Conservation (phyloP, 1,140 invertebrate genomes). For the Liolophura sinensis region DNA sequence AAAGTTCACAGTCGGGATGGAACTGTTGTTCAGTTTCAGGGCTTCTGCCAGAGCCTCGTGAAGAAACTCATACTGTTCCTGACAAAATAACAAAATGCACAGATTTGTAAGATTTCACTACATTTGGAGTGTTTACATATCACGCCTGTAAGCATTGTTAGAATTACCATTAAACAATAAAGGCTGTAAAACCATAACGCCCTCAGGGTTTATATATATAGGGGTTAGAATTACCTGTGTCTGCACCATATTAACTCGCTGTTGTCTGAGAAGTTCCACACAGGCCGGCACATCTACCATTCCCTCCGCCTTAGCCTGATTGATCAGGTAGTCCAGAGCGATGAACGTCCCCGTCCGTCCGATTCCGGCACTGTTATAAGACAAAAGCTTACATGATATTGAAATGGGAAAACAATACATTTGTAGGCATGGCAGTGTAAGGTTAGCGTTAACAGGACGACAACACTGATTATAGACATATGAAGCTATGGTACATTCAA, state of each 20-base stretch:
- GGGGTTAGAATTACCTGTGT: conserved; percentile 33
- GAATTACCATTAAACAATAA: not conserved
- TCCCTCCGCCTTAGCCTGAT: conserved; percentile 31
- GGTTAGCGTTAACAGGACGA: no score
- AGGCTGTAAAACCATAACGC: not conserved
- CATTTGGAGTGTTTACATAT: no score
- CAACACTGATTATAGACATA: no score
- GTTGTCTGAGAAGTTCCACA: conserved; percentile 41
- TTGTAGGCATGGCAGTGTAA: no score
- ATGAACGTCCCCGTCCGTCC: conserved; percentile 56
- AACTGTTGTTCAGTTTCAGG: conserved; percentile 86
- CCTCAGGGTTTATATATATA: no score
- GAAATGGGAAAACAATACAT: no score
- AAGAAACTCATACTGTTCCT: conserved; percentile 96
- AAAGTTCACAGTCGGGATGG: conserved; percentile 77
- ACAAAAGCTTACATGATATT: no score
- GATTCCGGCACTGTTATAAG: conserved; percentile 45
- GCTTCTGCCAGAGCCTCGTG: conserved; percentile 91
- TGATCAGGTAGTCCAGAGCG: conserved; percentile 42
- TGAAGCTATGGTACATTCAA: no score
- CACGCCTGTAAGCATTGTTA: no score
- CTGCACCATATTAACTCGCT: conserved; percentile 54
- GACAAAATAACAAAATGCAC: conserved; percentile 7
- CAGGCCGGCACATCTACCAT: conserved; percentile 40
- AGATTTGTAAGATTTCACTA: no score